Conservation (phyloP, 2,888 invertebrate species). For the Baronia brevicornis region DNA sequence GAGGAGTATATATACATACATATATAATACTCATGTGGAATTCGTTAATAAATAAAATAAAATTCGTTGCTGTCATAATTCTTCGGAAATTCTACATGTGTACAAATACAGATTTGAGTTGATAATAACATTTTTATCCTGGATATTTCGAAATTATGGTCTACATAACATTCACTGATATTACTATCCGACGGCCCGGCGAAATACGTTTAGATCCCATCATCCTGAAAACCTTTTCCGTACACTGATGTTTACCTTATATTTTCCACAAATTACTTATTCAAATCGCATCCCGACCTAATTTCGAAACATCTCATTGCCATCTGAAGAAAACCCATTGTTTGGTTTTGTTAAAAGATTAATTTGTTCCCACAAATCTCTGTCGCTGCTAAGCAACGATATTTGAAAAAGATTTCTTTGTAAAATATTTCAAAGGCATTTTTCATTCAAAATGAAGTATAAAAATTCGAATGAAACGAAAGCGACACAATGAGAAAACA, state of each 20-base stretch:
- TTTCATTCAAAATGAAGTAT: not conserved
- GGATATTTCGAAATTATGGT: constrained; percentile 13
- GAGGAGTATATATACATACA: too few species aligned
- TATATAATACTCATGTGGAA: too few species aligned
- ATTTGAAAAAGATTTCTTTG: constrained; percentile 1
- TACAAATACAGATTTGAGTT: not conserved
- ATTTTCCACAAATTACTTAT: constrained; percentile 44
- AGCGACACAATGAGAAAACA: too few species aligned
- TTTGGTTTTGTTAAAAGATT: constrained; percentile 16
- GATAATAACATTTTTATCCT: not conserved
- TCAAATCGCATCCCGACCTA: constrained; percentile 38
- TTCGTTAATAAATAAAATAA: too few species aligned
- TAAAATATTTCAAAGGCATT: not conserved
- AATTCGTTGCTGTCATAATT: too few species aligned
- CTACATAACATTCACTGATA: constrained; percentile 31
- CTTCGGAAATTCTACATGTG: too few species aligned
- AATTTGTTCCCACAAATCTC: constrained; percentile 4
- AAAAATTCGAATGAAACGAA: too few species aligned
- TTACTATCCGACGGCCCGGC: constrained; percentile 27
- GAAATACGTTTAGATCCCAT: constrained; percentile 36
- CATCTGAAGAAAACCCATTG: constrained; percentile 19
- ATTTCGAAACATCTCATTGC: constrained; percentile 24
- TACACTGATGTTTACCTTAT: constrained; percentile 39
- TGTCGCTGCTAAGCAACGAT: constrained; percentile 1
- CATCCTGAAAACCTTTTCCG: constrained; percentile 26